phyloP scores from a whole-genome alignment of 2,888 invertebrate species.

The Dugesia japonica region DNA sequence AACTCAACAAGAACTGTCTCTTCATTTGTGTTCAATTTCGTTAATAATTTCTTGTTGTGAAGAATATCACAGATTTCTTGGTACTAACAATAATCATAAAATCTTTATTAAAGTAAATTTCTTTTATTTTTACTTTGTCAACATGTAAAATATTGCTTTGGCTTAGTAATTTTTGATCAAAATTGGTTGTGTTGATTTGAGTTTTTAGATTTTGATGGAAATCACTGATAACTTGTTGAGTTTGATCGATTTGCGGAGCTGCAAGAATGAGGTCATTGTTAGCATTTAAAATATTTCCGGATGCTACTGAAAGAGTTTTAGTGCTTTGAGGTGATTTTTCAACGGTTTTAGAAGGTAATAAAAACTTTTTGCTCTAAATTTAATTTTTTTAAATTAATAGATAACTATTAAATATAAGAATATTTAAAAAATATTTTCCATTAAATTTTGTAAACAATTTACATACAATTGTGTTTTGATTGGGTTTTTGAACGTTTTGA shows the following conservation, averaged over 20 bases:
- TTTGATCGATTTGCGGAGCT: not conserved
- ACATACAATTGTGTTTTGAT: not conserved
- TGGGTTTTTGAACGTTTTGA: not conserved
- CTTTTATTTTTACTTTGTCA: not conserved
- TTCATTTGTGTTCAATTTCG: conserved; percentile 17
- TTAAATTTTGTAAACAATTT: not conserved
- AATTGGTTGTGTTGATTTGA: not conserved
- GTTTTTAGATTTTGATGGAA: not conserved
- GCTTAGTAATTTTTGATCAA: not conserved
- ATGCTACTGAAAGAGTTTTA: not conserved
- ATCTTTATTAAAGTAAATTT: not conserved
- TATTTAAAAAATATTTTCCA: no score
- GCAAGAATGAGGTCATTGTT: not conserved
- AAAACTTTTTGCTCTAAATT: conserved; percentile 14
- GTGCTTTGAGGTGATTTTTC: not conserved
- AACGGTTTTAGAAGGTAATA: not conserved
- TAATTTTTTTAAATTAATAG: no score
- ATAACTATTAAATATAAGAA: no score
- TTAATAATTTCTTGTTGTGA: conserved; percentile 4
- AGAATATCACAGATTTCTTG: not conserved
- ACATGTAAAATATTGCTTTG: not conserved
- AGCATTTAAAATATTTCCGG: not conserved
- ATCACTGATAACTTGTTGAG: not conserved
- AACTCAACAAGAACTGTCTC: conserved; percentile 26
- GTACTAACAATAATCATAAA: not conserved